Evolutionary conservation across 2,113 vertebrate species (phyloP).

Genomic region (Nothocercus nigrocapillus): DNA sequence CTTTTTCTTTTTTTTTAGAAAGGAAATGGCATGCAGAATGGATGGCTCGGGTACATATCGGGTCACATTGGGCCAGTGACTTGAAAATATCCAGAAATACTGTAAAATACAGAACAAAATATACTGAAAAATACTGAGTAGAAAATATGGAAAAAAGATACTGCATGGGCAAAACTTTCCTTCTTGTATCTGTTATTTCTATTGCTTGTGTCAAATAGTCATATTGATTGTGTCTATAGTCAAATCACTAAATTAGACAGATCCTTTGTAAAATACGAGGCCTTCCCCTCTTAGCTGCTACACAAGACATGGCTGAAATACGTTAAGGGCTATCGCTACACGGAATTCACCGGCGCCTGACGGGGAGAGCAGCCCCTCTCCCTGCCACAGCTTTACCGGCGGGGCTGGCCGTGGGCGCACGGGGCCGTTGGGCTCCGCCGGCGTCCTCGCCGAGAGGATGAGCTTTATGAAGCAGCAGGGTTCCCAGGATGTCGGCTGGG

Average conservation of each 20-base stretch:
- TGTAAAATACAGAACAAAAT: no score
- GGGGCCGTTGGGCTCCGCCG: neutral
- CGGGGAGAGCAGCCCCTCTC: neutral
- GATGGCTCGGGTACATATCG: neutral
- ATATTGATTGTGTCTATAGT: no score
- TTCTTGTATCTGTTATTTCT: neutral
- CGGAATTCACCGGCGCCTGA: neutral
- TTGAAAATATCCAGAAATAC: neutral
- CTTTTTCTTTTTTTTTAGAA: neutral
- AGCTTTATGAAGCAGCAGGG: neutral
- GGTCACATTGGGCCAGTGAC: neutral
- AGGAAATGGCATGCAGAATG: neutral
- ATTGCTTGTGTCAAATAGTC: no score
- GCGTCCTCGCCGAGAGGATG: neutral
- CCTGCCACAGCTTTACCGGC: neutral
- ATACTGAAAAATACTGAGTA: no score
- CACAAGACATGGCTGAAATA: neutral
- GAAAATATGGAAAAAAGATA: no score
- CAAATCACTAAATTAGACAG: neutral
- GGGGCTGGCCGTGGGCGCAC: neutral
- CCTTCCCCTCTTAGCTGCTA: neutral
- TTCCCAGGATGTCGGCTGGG: neutral
- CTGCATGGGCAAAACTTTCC: neutral
- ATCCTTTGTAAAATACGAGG: neutral
- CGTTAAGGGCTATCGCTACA: neutral